Evolutionary conservation across 2,113 vertebrate species (phyloP).

Genomic region (Amia ocellicauda): DNA sequence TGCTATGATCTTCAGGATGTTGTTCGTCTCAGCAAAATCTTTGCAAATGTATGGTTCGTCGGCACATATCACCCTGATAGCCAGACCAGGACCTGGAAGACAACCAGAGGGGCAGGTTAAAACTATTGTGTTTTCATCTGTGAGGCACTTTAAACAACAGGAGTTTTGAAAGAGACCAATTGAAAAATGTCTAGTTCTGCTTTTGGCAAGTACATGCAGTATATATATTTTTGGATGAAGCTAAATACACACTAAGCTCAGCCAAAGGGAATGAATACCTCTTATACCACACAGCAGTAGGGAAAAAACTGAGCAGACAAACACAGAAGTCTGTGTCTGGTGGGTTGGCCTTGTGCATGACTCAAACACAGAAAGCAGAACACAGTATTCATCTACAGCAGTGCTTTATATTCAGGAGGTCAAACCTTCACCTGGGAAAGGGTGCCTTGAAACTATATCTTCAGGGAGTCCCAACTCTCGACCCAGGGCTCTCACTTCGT

Average conservation of each 20-base stretch:
- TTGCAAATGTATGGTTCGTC: constrained; percentile 98
- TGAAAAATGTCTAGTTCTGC: no score
- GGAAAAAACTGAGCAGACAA: no score
- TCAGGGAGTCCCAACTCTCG: constrained; percentile 94
- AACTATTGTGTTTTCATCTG: no score
- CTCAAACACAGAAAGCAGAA: neutral
- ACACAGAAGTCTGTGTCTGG: neutral
- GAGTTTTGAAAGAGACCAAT: no score
- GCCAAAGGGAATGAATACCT: no score
- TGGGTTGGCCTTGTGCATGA: neutral
- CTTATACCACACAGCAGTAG: no score
- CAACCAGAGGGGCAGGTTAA: neutral
- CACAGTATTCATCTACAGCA: no score
- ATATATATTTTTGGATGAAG: no score
- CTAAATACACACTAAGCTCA: no score
- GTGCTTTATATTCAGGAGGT: no score
- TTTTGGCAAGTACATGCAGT: no score
- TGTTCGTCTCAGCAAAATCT: constrained; percentile 97
- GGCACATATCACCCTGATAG: constrained; percentile 96
- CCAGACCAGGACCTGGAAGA: constrained; percentile 85
- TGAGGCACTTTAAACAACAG: no score
- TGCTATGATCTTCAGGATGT: constrained; percentile 95
- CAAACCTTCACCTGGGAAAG: constrained; percentile 81
- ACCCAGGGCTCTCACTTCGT: constrained; percentile 91
- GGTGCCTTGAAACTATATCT: constrained; percentile 90